Evolutionary conservation across 2,888 invertebrate genomes (phyloP), one percentile per base, ranked within the genome.

Genomic region (Troides oblongomaculatus): DNA sequence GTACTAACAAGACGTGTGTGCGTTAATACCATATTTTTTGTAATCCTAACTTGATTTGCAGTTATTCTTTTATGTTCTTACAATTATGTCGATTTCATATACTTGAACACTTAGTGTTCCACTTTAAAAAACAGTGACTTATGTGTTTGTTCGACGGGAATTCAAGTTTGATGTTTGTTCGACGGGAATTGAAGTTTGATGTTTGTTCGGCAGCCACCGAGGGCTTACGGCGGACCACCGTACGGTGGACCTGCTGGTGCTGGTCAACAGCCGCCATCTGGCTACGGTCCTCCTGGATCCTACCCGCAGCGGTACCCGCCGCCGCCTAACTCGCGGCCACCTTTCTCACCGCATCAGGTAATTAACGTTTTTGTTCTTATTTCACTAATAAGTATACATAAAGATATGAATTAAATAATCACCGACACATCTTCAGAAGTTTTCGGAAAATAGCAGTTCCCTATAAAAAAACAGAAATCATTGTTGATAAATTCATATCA

Each of bases 221-320:
- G 91, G 76, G 88, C 87, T 67, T 92, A 91, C 76, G 88, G 87
- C 70, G 94, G 93, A 58, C 93, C 94, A 69, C 93, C 93, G 67
- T 92, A 93, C 78, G 92, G 88, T 70, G 85, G 63, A 66, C 90
- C 91, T 69, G 90, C 66, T 39, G 62, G 90, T 75, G 91, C 88
- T 57, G 90, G 89, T 43, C 92, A 90, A 80, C 92, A 91, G 82
- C 90, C 90, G 68, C 91, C 91, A 67, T 90, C 86, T 59, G 89
- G 84, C 18, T 92, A 92, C 78, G 90, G 94, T 72, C 94, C 94
- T 69, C 94, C 94, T 68, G 94, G 94, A 75, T 93, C 94, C 60
- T 94, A 94, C 81, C 93, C 93, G 68, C 94, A 94, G 77, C 85
- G 93, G 81, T 93, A 93, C 74, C 89, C 91, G 64, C 88, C 89